Conservation (phyloP, 2,888 invertebrate genomes). For the Perithous albicinctus region DNA sequence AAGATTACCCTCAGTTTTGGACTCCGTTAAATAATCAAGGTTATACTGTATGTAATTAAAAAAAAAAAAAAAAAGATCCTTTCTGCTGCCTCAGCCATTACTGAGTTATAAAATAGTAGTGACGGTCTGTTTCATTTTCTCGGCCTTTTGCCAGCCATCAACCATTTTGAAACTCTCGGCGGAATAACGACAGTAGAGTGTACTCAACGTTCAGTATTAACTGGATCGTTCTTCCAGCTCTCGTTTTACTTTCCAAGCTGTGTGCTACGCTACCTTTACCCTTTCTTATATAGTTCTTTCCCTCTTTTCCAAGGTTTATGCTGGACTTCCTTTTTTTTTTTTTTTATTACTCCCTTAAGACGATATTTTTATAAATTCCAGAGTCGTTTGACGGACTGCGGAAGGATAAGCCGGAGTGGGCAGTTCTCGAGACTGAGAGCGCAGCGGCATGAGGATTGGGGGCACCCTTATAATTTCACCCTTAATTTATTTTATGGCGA, state of each 20-base stretch:
- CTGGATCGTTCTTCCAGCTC: background rate
- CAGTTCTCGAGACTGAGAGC: conserved; percentile 42
- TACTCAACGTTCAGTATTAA: conserved; percentile 40
- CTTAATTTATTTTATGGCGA: conserved; percentile 76
- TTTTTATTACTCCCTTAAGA: conserved; percentile 47
- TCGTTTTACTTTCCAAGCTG: conserved; percentile 29
- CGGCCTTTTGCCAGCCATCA: background rate
- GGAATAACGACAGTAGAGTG: conserved; percentile 18
- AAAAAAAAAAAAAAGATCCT: too few species aligned
- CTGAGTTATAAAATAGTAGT: background rate
- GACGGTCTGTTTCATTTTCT: background rate
- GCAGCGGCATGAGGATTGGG: conserved; percentile 32
- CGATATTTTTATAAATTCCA: conserved; percentile 41
- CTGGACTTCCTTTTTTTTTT: conserved; percentile 49
- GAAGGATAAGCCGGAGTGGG: conserved; percentile 27
- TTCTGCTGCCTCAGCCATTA: too few species aligned
- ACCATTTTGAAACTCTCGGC: background rate
- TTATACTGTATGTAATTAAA: too few species aligned
- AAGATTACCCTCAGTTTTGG: too few species aligned
- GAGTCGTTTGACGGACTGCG: conserved; percentile 33
- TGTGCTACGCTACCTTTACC: conserved; percentile 34
- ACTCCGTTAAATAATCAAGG: too few species aligned
- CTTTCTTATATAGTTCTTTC: conserved; percentile 43
- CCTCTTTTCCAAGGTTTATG: conserved; percentile 48
- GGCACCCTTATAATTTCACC: conserved; percentile 76